These are phyloP conservation scores for Mesocricetus auratus DNA, from an alignment of 2,113 vertebrate genomes.

Conservation along the genomic window DNA sequence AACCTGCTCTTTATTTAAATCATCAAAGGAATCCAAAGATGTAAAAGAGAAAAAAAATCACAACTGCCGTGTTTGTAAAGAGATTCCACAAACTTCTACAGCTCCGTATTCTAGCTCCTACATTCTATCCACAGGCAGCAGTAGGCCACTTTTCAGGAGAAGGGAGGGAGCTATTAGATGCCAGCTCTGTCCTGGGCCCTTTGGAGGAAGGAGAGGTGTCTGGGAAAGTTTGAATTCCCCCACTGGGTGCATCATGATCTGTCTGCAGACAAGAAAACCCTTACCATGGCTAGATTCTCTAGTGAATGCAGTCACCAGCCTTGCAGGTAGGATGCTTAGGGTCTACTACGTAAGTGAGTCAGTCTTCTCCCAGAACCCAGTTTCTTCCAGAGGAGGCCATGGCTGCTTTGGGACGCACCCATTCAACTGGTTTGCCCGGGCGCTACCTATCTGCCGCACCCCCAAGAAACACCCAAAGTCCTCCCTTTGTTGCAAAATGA, in stretches of 20 bases:
- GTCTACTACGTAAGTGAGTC: not conserved
- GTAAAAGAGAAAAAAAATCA: constrained; percentile 9
- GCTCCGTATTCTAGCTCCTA: not conserved
- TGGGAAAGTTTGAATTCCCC: not conserved
- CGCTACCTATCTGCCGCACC: constrained; percentile 77
- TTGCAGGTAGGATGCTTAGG: not conserved
- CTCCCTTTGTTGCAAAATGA: constrained; percentile 83
- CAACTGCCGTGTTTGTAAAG: not conserved
- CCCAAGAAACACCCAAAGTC: constrained; percentile 79
- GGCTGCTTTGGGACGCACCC: constrained; percentile 43
- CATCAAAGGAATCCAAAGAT: not conserved
- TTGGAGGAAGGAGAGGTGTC: not conserved
- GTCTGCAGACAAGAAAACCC: not conserved
- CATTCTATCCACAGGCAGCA: not conserved
- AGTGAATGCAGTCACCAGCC: not conserved
- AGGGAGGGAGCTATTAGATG: not conserved
- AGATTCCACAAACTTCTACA: not conserved
- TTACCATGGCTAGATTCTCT: not conserved
- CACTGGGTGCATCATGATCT: not conserved
- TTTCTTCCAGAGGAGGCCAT: constrained; percentile 51
- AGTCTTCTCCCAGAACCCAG: constrained; percentile 62
- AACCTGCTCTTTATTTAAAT: constrained; percentile 35
- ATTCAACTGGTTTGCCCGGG: constrained; percentile 79
- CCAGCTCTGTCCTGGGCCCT: not conserved
- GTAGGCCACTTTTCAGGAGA: not conserved